Conservation (phyloP, 2,888 invertebrate genomes). For the Pachycephus smyrnensis region DNA sequence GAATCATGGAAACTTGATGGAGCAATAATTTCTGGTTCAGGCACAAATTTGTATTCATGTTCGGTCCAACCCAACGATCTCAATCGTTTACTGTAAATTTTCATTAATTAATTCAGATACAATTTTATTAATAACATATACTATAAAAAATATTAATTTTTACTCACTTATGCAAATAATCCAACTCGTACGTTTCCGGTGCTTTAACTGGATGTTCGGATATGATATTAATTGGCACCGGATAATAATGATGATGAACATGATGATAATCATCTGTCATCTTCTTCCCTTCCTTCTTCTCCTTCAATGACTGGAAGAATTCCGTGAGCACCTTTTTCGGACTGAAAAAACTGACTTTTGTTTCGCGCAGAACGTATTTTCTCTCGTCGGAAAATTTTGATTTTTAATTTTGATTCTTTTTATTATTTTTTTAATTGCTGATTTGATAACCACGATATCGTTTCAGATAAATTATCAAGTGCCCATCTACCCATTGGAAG, state of each 20-base stretch:
- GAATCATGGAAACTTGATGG: no score
- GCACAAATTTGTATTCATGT: conserved; percentile 36
- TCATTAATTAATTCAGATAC: neutral
- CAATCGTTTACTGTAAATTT: conserved; percentile 39
- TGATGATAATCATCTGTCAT: conserved; percentile 44
- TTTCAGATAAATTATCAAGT: no score
- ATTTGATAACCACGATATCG: no score
- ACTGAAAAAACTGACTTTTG: conserved; percentile 26
- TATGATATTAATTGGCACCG: conserved; percentile 35
- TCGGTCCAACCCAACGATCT: conserved; percentile 46
- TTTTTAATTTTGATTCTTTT: neutral
- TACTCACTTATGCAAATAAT: conserved; percentile 41
- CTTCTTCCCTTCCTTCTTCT: conserved; percentile 37
- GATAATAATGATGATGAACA: conserved; percentile 54
- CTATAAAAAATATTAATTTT: neutral
- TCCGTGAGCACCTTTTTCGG: conserved; percentile 41
- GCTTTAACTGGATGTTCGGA: conserved; percentile 36
- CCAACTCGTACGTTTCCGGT: conserved; percentile 40
- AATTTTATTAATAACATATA: neutral
- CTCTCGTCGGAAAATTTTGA: neutral
- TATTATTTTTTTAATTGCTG: neutral
- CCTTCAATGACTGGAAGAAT: conserved; percentile 40
- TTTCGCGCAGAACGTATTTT: neutral
- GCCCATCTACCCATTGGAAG: no score
- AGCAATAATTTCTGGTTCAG: conserved; percentile 37